Percentiles rank a stretch among this genome's conserved stretches.
Conservation (phyloP, 1,140 invertebrate genomes). For the Diorhabda elongata region DNA sequence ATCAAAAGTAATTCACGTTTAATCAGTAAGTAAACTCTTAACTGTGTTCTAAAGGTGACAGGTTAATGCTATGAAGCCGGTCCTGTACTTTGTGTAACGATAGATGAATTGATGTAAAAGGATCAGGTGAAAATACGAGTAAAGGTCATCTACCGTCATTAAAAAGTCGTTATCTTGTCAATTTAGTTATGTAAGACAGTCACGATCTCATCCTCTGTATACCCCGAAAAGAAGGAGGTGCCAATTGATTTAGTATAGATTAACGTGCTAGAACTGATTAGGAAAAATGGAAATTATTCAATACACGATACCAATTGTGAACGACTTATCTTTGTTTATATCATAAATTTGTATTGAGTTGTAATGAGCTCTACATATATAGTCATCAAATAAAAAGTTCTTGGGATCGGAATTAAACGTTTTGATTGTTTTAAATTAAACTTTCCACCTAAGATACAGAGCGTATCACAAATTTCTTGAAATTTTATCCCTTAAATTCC, state of each 20-base stretch:
- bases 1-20: too few relatives aligned
- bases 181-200: slow-evolving; percentile 3
- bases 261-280: not conserved
- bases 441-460: too few relatives aligned
- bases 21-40: too few relatives aligned
- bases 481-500: too few relatives aligned
- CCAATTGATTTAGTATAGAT: not conserved
- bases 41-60: too few relatives aligned
- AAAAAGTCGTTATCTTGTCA: not conserved
- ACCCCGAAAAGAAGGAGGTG: not conserved
- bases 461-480: too few relatives aligned
- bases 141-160: not conserved
- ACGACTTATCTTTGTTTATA: not conserved
- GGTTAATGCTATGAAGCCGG: too few relatives aligned
- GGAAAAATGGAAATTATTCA: not conserved
- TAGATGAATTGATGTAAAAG: not conserved
- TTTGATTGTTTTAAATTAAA: too few relatives aligned
- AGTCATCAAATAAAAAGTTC: too few relatives aligned
- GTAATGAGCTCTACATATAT: too few relatives aligned
- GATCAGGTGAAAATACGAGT: not conserved
- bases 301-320: not conserved
- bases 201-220: not conserved
- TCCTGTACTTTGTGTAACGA: not conserved
- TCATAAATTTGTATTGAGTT: not conserved
- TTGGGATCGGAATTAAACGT: too few relatives aligned